Evolutionary conservation across 2,113 vertebrate genomes (phyloP).

Genomic region (Psammodynastes pulverulentus): DNA sequence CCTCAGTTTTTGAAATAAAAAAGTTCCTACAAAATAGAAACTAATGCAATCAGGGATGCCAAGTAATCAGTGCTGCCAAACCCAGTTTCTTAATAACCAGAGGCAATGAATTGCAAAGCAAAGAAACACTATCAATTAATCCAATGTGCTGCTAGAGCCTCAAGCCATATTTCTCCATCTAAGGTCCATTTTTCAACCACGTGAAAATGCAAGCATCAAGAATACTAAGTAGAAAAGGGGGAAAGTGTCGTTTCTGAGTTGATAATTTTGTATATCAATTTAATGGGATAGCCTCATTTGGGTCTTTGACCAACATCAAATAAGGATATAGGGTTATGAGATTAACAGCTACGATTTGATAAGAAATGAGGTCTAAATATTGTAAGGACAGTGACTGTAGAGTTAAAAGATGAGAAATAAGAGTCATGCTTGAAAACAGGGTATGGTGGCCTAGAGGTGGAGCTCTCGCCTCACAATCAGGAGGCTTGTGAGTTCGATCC

Average conservation of each 20-base stretch:
- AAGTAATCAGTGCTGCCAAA: slow-evolving; percentile 13
- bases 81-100: slow-evolving; percentile 34
- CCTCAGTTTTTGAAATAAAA: background rate
- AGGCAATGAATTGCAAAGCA: slow-evolving; percentile 15
- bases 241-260: background rate
- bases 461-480: too few species aligned
- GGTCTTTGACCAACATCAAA: background rate
- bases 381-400: background rate
- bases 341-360: background rate
- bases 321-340: background rate
- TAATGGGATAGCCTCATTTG: background rate
- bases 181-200: background rate
- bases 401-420: background rate
- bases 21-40: slow-evolving; percentile 18
- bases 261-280: background rate
- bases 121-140: slow-evolving; percentile 33
- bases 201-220: background rate
- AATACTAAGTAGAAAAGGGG: background rate
- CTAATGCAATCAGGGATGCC: slow-evolving; percentile 15
- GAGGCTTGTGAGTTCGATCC: too few species aligned
- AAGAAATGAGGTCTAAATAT: background rate
- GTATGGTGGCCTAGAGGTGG: too few species aligned
- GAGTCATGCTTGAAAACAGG: background rate
- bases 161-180: slow-evolving; percentile 27
- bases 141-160: background rate